Base-by-base conservation (phyloP, 2,113 vertebrate species). In the Plectropomus leopardus region DNA sequence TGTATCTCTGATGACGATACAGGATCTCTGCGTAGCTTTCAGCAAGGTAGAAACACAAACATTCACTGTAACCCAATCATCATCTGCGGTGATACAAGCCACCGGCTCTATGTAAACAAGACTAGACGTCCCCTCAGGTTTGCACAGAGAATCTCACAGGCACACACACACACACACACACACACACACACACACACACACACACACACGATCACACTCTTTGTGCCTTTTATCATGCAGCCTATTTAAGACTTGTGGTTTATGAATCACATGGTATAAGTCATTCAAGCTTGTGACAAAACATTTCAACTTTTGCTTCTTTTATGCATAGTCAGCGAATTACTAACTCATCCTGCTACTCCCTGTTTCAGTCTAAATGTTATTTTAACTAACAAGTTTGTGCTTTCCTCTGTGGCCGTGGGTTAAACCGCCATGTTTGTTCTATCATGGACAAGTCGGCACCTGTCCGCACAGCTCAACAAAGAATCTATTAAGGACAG, bases 21-120 rank as follows among this genome's bases (percentile, higher is more conserved):
- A 40, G 72, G 80, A 76, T 70, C 19, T 71, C 50, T 32, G 21
- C 8, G 55, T 51, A 30, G 9, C 36, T 74, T 70, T 30, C 51
- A 83, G 28, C 30, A 23, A 50, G 44, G 42, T 36, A 32, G 51
- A 64, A 60, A 65, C 47, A 57, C 55, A 82, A 84, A 85, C 76
- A 78, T 63, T 65, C 79, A 68, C 51, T 84, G 88, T 73, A 86
- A 89, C 28, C 19, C 28, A 61, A 77, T 66, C 60, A 21, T 57
- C 51, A 55, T 72, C 21, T 57, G 63, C 44, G 10, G 83, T 76
- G 82, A 87, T 47, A 60, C 57, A 77, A 86, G 68, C 75, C 72
- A 70, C 14, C 4, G 15, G 60, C 65, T 69, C 72, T 69, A 51
- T 83, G 58, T 84, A 88, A 86, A 89, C 83, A 86, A 82, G 54